Percentiles rank a stretch among this genome's conserved stretches.
These are phyloP conservation scores for Delia radicum DNA, from an alignment of 1,140 invertebrate species.

Conservation along the genomic window DNA sequence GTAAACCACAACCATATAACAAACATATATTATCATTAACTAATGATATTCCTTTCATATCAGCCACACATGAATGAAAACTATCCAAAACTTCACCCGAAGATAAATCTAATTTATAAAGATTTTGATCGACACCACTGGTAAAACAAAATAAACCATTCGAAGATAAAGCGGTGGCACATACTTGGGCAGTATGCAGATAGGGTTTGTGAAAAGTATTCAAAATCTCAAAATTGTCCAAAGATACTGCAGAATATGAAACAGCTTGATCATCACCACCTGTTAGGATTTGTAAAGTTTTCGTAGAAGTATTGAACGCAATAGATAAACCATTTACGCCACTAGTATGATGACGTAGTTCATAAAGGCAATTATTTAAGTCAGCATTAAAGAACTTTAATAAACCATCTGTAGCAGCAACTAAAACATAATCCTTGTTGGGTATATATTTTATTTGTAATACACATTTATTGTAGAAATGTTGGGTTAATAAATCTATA, in stretches of 20 bases:
- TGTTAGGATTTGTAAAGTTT: slow-evolving; percentile 38
- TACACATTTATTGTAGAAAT: slow-evolving; percentile 39
- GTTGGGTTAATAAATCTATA: neutral
- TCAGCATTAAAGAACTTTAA: slow-evolving; percentile 36
- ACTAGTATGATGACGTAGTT: slow-evolving; percentile 37
- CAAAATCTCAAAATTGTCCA: neutral
- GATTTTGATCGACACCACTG: slow-evolving; percentile 30
- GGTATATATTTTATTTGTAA: slow-evolving; percentile 33
- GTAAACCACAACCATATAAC: slow-evolving; percentile 32
- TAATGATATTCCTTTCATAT: slow-evolving; percentile 31
- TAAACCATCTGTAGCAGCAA: slow-evolving; percentile 42
- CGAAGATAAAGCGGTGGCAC: slow-evolving; percentile 20
- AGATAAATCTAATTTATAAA: slow-evolving; percentile 28
- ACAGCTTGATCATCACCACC: slow-evolving; percentile 50
- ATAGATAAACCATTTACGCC: slow-evolving; percentile 46
- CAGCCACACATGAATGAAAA: slow-evolving; percentile 26
- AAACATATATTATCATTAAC: neutral
- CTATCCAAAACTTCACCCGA: neutral
- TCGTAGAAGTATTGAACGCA: neutral
- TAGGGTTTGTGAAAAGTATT: neutral
- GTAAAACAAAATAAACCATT: slow-evolving; percentile 23
- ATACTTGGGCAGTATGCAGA: slow-evolving; percentile 32
- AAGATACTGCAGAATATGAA: slow-evolving; percentile 30
- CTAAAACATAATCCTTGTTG: slow-evolving; percentile 30
- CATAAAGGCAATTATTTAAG: slow-evolving; percentile 26